phyloP scores from a whole-genome alignment of 2,888 invertebrate species.

The Germaria angustata region DNA sequence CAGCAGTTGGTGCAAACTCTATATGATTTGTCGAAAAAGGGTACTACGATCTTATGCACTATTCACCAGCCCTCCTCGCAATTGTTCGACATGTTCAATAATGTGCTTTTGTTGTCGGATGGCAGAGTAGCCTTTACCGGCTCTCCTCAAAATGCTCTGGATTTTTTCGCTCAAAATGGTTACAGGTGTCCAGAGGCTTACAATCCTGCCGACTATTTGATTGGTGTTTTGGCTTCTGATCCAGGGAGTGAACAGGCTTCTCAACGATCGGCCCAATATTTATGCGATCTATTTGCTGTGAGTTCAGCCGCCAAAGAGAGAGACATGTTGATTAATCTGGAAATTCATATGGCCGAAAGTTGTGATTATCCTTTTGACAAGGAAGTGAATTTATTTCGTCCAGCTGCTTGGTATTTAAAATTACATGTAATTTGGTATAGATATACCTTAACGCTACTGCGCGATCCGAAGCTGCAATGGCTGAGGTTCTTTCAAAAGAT shows the following conservation, averaged over 20 bases:
- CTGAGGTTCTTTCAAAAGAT: slow-evolving; percentile 90
- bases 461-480: slow-evolving; percentile 90
- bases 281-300: slow-evolving; percentile 89
- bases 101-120: slow-evolving; percentile 89
- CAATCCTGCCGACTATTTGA: slow-evolving; percentile 95
- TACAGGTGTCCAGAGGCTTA: slow-evolving; percentile 89
- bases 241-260: slow-evolving; percentile 89
- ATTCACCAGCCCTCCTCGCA: slow-evolving; percentile 97
- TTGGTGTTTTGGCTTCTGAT: slow-evolving; percentile 89
- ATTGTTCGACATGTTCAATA: slow-evolving; percentile 90
- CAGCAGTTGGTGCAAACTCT: slow-evolving; percentile 89
- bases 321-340: slow-evolving; percentile 86
- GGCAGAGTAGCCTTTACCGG: slow-evolving; percentile 93
- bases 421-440: slow-evolving; percentile 89
- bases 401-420: slow-evolving; percentile 86
- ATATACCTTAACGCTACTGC: slow-evolving; percentile 85
- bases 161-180: slow-evolving; percentile 88
- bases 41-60: slow-evolving; percentile 93
- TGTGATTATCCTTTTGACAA: slow-evolving; percentile 80
- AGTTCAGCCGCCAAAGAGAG: slow-evolving; percentile 89
- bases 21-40: slow-evolving; percentile 85
- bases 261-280: slow-evolving; percentile 84
- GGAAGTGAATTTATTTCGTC: slow-evolving; percentile 79
- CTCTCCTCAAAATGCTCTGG: slow-evolving; percentile 83
- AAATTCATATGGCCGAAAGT: slow-evolving; percentile 84